Evolutionary conservation across 2,797 vertebrate genomes (phyloP).

Genomic region (Brotula barbata): DNA sequence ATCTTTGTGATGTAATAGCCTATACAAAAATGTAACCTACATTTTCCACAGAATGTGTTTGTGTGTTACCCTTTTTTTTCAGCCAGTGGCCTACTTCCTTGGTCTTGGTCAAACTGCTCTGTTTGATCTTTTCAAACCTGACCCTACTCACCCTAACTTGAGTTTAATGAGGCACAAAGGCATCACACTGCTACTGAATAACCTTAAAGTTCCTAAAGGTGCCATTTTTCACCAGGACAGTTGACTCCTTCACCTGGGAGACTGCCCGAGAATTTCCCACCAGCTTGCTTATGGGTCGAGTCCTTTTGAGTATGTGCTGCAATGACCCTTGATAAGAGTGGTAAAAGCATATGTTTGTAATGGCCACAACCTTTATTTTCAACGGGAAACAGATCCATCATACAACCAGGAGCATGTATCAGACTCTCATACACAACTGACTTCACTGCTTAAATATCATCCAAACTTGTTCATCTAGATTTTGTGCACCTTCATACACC

Average conservation of each 20-base stretch:
- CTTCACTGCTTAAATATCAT: background rate
- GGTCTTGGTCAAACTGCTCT: slow-evolving; percentile 24
- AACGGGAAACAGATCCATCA: slow-evolving; percentile 3
- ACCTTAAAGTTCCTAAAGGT: slow-evolving; percentile 45
- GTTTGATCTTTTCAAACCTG: slow-evolving; percentile 44
- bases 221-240: slow-evolving; percentile 38
- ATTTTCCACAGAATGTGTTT: background rate
- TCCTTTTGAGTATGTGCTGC: slow-evolving; percentile 26
- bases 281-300: slow-evolving; percentile 22
- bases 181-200: slow-evolving; percentile 31
- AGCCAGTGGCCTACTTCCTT: slow-evolving; percentile 10
- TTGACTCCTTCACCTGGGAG: slow-evolving; percentile 43
- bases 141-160: slow-evolving; percentile 29
- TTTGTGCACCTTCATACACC: too few relatives aligned
- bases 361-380: background rate
- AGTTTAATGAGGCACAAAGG: slow-evolving; percentile 48
- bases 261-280: slow-evolving; percentile 43
- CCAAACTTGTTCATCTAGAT: too few relatives aligned
- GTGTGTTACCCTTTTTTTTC: slow-evolving; percentile 1
- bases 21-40: background rate
- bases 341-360: slow-evolving; percentile 17
- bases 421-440: background rate
- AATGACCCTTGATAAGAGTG: too few relatives aligned
- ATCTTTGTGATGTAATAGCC: slow-evolving; percentile 6
- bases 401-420: background rate